Base-by-base conservation (phyloP, 2,888 invertebrate species). In the Cheilosia pagana region DNA sequence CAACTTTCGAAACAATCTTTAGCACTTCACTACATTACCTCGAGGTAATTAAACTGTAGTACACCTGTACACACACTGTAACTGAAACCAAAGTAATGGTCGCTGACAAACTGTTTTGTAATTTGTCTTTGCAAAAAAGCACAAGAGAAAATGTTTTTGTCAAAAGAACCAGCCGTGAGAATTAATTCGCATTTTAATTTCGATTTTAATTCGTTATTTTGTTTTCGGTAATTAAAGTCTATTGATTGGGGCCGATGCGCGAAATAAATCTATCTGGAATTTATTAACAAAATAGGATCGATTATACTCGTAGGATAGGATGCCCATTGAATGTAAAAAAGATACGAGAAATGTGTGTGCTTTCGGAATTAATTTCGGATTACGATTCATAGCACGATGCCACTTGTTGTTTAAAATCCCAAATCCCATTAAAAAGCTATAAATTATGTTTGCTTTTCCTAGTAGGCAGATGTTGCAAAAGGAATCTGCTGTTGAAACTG, bases 1-100 rank as follows among this genome's bases (percentile, higher is more conserved):
- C 75, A 75, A 85, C 75, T 85, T 85, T 65, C 16, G 41, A 70
- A 85, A 75, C 83, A 85, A 85, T 79, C 65, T 78, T 85, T 67
- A 53, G 79, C 83, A 85, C 83, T 79, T 75, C 75, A 70, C 59
- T 79, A 75, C 70, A 79, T 75, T 79, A 79, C 79, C 79, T 71
- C 53, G 60, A 67, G 79, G 75, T 71, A 85, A 85, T 85, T 85
- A 79, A 85, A 68, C 45, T 52, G 35, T 28, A 53, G n/a, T 52
- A 53, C 52, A 67, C 41, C 50, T 60, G 45, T 25, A 63, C 25
- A 63, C 25, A 63, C 43, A 16, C 31, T 19, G 10, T 19, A 19
- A 35, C 21, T 23, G 50, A 60, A 60, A 60, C 60, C 50, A 60
- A 71, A 71, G 41, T 50, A 28, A 59, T 60, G 71, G 23, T 41